Evolutionary conservation across 1,140 invertebrate species (phyloP).

Genomic region (Plectus sambesii): DNA sequence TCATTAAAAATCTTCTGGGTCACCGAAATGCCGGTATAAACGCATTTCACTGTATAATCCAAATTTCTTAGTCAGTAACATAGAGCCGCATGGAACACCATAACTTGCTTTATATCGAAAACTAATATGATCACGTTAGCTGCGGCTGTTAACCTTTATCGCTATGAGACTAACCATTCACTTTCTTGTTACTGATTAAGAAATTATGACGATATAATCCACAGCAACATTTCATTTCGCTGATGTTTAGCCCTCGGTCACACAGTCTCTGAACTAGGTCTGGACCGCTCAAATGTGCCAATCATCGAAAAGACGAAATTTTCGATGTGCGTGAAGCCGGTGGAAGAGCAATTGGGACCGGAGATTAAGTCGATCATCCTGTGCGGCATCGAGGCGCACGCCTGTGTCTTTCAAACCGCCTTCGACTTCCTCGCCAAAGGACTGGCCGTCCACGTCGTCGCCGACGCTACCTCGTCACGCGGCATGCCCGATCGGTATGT

Average conservation of each 20-base stretch:
- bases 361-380: conserved; percentile 57
- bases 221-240: too few species aligned
- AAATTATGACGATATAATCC: too few species aligned
- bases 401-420: conserved; percentile 75
- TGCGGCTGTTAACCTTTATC: too few species aligned
- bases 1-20: too few species aligned
- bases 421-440: conserved; percentile 55
- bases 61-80: too few species aligned
- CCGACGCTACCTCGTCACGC: conserved; percentile 67
- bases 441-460: conserved; percentile 66
- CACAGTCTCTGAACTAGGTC: conserved; percentile 63
- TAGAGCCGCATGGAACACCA: too few species aligned
- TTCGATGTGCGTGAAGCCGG: conserved; percentile 67
- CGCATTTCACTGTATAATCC: too few species aligned
- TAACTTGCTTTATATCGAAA: too few species aligned
- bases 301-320: conserved; percentile 64
- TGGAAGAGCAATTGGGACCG: conserved; percentile 53
- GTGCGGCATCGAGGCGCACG: conserved; percentile 76
- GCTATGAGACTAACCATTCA: too few species aligned
- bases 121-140: too few species aligned
- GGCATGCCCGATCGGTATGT: conserved; percentile 54
- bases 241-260: conserved; percentile 61
- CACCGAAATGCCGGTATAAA: too few species aligned
- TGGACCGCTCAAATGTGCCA: conserved; percentile 51
- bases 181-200: too few species aligned